Base-by-base conservation (phyloP, 1,140 invertebrate genomes). In the Leptinotarsa lineolata region DNA sequence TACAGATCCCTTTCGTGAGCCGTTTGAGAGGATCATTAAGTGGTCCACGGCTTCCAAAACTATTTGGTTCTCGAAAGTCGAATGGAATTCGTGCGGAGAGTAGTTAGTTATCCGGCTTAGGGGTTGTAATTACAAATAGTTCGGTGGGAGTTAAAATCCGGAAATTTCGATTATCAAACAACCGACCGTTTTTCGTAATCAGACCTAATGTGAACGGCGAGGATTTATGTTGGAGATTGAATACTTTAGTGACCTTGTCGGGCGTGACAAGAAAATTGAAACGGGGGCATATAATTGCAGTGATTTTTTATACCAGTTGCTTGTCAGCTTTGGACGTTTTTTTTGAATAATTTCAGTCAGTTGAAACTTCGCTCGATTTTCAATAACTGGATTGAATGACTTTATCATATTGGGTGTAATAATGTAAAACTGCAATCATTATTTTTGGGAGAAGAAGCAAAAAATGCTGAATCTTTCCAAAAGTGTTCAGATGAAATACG, bases 41-140 rank as follows among this genome's bases (percentile, higher is more conserved):
- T 18, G 48, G 48, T 54, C 48, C 48, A 54, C 48, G 48, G 48
- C 48, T 18, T 54, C 48, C 48, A 54, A 54, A 54, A 54, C 48
- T 54, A 54, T 54, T 54, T 54, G 48, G 2, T n/a, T 1, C 48
- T 54, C 48, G 48, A 54, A 54, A 54, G 48, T 54, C 48, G 48
- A 54, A 54, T 18, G 48, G 48, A 54, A 54, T 54, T 54, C 48
- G 48, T 54, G 48, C 48, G 6, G 16, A 54, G 48, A 54, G 48
- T 54, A 54, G 48, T 39, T 39, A 2, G 30, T 54, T 54, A 54
- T 54, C 48, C 48, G n/a, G 12, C 48, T 16, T 54, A 15, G 48
- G 48, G 48, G 48, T 11, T 54, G 16, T 54, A 16, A 54, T 54
- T 54, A 54, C 48, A 54, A 54, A 54, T 54, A 54, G 48, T 54